phyloP scores from a whole-genome alignment of 2,797 vertebrate species.

The Podarcis lilfordi region DNA sequence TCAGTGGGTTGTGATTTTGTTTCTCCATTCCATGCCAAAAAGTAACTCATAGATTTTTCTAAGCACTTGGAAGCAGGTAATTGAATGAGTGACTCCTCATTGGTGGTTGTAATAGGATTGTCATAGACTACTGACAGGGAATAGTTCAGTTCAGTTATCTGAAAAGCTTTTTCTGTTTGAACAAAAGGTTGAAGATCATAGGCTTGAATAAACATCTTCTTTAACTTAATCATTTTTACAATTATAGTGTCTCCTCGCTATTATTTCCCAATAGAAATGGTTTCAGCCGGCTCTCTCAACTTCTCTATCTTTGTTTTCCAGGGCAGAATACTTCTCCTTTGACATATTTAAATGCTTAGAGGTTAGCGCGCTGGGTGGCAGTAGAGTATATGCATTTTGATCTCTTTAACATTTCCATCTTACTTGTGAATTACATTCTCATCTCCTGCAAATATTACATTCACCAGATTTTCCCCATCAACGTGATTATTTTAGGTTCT shows the following conservation, averaged over 20 bases:
- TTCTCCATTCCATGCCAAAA: rapidly evolving
- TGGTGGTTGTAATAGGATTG: conserved; percentile 3
- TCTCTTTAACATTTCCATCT: conserved; percentile 58
- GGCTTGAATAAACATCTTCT: background rate
- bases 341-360: conserved; percentile 40
- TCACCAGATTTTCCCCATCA: conserved; percentile 53
- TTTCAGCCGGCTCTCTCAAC: conserved; percentile 7
- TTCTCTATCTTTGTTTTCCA: background rate
- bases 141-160: conserved; percentile 10
- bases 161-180: conserved; percentile 20
- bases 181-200: conserved; percentile 20
- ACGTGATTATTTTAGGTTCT: conserved; percentile 54
- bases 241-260: background rate
- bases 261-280: conserved; percentile 18
- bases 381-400: conserved; percentile 55
- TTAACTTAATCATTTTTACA: conserved; percentile 22
- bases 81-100: background rate
- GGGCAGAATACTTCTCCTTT: conserved; percentile 27
- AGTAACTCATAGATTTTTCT: background rate
- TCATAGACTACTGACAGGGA: background rate
- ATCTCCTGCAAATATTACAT: conserved; percentile 51
- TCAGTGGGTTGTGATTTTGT: rapidly evolving
- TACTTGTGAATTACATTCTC: conserved; percentile 62
- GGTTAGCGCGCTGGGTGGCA: conserved; percentile 28
- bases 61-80: conserved; percentile 7